These are phyloP conservation scores for Sebastes nivosus DNA, from an alignment of 2,797 vertebrate genomes.

Conservation along the genomic window DNA sequence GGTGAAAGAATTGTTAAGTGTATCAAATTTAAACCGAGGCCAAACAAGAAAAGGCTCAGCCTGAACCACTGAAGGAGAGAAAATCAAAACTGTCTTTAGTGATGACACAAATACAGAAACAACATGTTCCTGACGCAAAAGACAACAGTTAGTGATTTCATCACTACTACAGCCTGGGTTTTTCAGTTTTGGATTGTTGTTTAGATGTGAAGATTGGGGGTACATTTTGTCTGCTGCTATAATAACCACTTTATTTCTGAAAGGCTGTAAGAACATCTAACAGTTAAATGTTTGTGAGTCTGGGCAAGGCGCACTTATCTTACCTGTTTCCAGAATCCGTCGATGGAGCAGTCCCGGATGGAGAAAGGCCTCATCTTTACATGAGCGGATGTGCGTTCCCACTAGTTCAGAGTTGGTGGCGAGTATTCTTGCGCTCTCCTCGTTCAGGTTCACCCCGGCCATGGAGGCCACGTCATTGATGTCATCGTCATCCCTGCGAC, in stretches of 20 bases:
- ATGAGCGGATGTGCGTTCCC: conserved; percentile 88
- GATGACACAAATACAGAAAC: conserved; percentile 73
- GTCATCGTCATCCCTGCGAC: conserved; percentile 89
- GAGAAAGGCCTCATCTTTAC: conserved; percentile 91
- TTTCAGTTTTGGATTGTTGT: conserved; percentile 37
- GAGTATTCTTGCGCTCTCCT: conserved; percentile 89
- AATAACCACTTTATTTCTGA: background rate
- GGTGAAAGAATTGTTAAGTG: conserved; percentile 82
- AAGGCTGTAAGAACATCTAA: background rate
- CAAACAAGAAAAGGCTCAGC: conserved; percentile 69
- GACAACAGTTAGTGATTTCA: conserved; percentile 53
- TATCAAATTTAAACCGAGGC: conserved; percentile 77
- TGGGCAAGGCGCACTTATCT: background rate
- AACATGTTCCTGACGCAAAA: conserved; percentile 48
- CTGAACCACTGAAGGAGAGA: conserved; percentile 44
- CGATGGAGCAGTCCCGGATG: conserved; percentile 86
- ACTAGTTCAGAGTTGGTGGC: conserved; percentile 89
- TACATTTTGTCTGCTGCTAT: background rate
- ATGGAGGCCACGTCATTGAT: conserved; percentile 92
- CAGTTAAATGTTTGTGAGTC: background rate
- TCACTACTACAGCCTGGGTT: conserved; percentile 31
- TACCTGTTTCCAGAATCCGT: conserved; percentile 89
- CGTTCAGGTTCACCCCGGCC: conserved; percentile 90
- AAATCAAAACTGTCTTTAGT: conserved; percentile 68
- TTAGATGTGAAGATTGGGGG: background rate